phyloP scores from a whole-genome alignment of 1,140 invertebrate species.

The Lordiphosa collinella region DNA sequence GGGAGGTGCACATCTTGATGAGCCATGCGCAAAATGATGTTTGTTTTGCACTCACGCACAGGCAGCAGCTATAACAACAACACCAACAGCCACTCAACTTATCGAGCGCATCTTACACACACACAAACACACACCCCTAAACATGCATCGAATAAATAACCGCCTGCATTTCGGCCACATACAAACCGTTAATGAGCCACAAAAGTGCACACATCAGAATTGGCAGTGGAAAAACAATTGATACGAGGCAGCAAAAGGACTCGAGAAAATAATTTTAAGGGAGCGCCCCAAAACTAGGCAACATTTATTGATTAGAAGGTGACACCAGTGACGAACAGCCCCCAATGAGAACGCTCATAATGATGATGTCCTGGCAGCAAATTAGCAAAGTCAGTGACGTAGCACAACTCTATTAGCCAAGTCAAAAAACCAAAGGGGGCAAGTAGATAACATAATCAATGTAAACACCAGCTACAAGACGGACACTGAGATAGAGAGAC shows the following conservation, averaged over 20 bases:
- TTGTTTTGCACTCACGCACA: conserved; percentile 60
- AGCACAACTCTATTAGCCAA: conserved; percentile 69
- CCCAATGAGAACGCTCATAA: conserved; percentile 12
- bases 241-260: neutral
- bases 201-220: conserved; percentile 55
- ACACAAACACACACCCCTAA: conserved; percentile 19
- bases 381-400: conserved; percentile 30
- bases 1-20: conserved; percentile 30
- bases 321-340: conserved; percentile 16
- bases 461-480: conserved; percentile 47
- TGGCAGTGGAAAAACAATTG: neutral
- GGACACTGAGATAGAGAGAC: neutral
- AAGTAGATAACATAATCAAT: conserved; percentile 72
- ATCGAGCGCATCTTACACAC: conserved; percentile 44
- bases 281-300: conserved; percentile 1
- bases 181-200: conserved; percentile 71
- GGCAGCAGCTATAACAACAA: conserved; percentile 16
- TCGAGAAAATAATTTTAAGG: neutral
- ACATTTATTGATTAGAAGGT: conserved; percentile 58
- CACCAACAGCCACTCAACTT: conserved; percentile 46
- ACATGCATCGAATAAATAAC: too few species aligned
- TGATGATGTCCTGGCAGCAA: conserved; percentile 54
- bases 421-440: conserved; percentile 42
- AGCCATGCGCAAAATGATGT: conserved; percentile 52
- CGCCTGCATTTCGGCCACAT: conserved; percentile 60